These are phyloP conservation scores for Marmota flaviventris DNA, from an alignment of 2,113 vertebrate species.

Conservation along the genomic window DNA sequence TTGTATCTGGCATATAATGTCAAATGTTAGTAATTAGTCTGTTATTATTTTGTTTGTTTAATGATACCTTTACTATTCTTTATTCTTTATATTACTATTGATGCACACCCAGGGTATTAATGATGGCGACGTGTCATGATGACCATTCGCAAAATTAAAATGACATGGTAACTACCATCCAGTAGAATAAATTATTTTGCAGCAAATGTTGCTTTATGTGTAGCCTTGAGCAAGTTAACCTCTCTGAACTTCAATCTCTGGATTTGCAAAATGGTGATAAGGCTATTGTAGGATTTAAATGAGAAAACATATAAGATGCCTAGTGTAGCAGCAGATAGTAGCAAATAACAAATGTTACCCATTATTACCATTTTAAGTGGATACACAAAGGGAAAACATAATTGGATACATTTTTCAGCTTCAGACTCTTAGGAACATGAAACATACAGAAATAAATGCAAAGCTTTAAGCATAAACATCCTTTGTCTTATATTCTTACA, in stretches of 20 bases:
- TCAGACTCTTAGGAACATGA: background rate
- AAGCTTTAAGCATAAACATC: background rate
- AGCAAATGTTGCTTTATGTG: constrained; percentile 25
- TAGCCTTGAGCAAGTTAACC: constrained; percentile 43
- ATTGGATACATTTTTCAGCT: constrained; percentile 36
- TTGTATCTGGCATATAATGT: background rate
- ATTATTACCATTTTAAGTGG: constrained; percentile 27
- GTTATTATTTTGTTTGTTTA: constrained; percentile 7
- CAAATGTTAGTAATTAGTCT: background rate
- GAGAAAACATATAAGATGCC: constrained; percentile 54
- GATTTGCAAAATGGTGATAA: constrained; percentile 43
- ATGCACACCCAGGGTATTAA: background rate
- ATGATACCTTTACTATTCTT: background rate
- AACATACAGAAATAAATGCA: constrained; percentile 26
- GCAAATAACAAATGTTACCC: constrained; percentile 41
- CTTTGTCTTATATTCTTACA: background rate
- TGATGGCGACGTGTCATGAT: background rate
- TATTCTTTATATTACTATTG: background rate
- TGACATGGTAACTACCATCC: background rate
- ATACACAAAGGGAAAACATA: constrained; percentile 31
- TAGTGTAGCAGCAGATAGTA: background rate
- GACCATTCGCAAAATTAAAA: constrained; percentile 38
- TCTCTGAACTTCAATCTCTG: constrained; percentile 53
- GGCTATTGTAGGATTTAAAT: background rate
- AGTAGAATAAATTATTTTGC: background rate